Conservation (phyloP, 2,888 invertebrate species). For the Limulus polyphemus region DNA sequence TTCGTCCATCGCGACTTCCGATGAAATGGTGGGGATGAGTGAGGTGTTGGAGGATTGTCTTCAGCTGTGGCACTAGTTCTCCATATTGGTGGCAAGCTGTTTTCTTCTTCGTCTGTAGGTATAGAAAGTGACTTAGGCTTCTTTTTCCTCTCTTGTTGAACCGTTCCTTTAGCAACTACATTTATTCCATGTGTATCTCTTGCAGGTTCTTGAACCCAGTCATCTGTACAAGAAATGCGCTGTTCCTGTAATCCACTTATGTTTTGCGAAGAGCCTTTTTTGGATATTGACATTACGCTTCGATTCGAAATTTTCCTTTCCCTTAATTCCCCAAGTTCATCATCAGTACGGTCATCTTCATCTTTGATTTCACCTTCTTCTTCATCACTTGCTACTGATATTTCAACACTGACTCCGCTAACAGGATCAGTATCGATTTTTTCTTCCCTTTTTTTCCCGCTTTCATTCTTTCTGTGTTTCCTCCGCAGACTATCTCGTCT, state of each 20-base stretch:
- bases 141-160: background rate
- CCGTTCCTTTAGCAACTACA: too few species aligned
- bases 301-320: background rate
- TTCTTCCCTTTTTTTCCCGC: background rate
- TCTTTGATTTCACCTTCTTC: background rate
- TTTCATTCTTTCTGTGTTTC: slow-evolving; percentile 36
- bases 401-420: background rate
- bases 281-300: background rate
- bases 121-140: background rate
- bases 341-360: background rate
- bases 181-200: too few species aligned
- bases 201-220: too few species aligned
- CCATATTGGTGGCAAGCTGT: background rate
- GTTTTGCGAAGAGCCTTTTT: background rate
- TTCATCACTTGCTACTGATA: background rate
- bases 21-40: slow-evolving; percentile 37
- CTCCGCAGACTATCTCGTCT: slow-evolving; percentile 53
- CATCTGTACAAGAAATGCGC: too few species aligned
- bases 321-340: background rate
- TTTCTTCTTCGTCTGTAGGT: slow-evolving; percentile 6
- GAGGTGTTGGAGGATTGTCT: slow-evolving; percentile 16
- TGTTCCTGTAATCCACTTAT: too few species aligned
- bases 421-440: background rate
- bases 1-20: slow-evolving; percentile 56
- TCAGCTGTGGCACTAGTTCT: background rate